Evolutionary conservation across 2,888 invertebrate genomes (phyloP).

Genomic region (Amblyteles armatorius): DNA sequence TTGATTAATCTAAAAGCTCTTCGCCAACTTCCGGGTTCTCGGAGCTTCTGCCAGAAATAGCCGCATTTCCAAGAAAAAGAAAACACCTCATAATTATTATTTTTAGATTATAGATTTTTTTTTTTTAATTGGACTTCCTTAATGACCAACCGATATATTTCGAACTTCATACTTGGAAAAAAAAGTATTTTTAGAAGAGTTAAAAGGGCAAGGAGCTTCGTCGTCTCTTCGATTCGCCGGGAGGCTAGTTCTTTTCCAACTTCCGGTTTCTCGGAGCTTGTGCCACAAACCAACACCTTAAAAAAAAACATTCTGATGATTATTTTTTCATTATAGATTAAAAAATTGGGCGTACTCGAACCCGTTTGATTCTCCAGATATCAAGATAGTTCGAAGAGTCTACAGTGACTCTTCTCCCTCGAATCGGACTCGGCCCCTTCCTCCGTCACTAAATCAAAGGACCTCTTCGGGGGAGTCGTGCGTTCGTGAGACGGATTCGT

Average conservation of each 20-base stretch:
- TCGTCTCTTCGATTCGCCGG: not conserved
- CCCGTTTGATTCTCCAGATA: not conserved
- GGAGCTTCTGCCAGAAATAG: not conserved
- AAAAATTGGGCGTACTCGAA: not conserved
- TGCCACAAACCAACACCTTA: not conserved
- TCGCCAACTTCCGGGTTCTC: not conserved
- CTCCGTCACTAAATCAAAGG: conserved; percentile 76
- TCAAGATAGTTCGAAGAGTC: not conserved
- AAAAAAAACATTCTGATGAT: not conserved
- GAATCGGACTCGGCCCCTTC: conserved; percentile 27
- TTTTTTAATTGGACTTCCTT: no score
- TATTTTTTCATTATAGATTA: not conserved
- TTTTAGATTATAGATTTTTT: not conserved
- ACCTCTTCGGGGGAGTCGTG: conserved; percentile 77
- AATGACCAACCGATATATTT: no score
- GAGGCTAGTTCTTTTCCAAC: not conserved
- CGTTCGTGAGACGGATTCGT: conserved; percentile 52
- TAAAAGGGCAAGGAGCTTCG: not conserved
- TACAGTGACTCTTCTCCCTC: not conserved
- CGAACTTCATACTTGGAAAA: no score
- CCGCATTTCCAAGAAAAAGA: not conserved
- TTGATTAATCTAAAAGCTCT: not conserved
- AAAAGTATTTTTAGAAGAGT: no score
- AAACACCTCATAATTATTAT: not conserved
- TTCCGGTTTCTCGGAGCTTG: not conserved